These are phyloP conservation scores for Drosophila orosa DNA, from an alignment of 1,140 invertebrate species.

Conservation along the genomic window DNA sequence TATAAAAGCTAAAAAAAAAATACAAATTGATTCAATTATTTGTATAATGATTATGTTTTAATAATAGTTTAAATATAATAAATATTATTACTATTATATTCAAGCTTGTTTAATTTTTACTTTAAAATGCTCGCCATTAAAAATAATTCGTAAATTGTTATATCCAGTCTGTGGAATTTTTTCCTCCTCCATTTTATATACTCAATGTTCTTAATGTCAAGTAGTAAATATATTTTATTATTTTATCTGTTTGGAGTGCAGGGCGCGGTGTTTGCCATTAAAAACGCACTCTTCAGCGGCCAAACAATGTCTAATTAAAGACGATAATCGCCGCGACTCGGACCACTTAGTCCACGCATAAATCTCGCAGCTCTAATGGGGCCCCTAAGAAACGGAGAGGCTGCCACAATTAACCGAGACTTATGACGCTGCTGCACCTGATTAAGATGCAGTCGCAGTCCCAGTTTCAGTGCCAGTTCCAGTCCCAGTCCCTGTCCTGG, in stretches of 20 bases:
- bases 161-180: background rate
- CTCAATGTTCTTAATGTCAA: background rate
- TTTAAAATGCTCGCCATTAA: background rate
- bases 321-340: slow-evolving; percentile 36
- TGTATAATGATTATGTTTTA: too few relatives aligned
- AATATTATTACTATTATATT: too few relatives aligned
- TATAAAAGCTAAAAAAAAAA: too few relatives aligned
- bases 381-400: slow-evolving; percentile 3
- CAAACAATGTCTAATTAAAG: slow-evolving; percentile 67
- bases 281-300: slow-evolving; percentile 24
- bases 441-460: slow-evolving; percentile 62
- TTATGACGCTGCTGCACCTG: slow-evolving; percentile 66
- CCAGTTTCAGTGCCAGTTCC: background rate
- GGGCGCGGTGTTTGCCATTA: slow-evolving; percentile 24
- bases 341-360: slow-evolving; percentile 68
- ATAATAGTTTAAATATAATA: too few relatives aligned
- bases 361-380: slow-evolving; percentile 50
- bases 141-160: background rate
- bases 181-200: background rate
- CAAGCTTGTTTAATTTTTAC: background rate
- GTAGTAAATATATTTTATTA: slow-evolving; percentile 28
- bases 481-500: slow-evolving; percentile 10
- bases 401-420: slow-evolving; percentile 71
- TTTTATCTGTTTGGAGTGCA: slow-evolving; percentile 24
- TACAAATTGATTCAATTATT: too few relatives aligned